Percentiles rank a stretch among this genome's conserved stretches.
phyloP scores from a whole-genome alignment of 2,113 vertebrate genomes.

The Mionectes macconnelli region DNA sequence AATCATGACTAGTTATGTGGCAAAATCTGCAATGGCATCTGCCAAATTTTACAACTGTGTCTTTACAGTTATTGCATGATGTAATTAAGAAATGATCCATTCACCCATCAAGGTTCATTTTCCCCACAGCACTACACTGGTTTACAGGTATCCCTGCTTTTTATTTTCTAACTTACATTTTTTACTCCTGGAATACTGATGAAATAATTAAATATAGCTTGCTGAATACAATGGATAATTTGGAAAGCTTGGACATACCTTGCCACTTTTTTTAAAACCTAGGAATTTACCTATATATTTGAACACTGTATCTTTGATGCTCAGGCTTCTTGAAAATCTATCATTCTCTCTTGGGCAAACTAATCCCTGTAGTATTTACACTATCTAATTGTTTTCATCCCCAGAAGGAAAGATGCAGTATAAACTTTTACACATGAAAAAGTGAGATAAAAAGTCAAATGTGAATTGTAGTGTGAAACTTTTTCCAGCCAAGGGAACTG shows the following conservation, averaged over 20 bases:
- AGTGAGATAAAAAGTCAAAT: not conserved
- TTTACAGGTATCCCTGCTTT: not conserved
- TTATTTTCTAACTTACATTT: not conserved
- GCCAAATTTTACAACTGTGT: not conserved
- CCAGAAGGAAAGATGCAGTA: not conserved
- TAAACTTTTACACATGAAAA: not conserved
- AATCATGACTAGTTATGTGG: not conserved
- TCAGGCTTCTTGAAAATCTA: not conserved
- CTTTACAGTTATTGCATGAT: not conserved
- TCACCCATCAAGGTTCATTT: not conserved
- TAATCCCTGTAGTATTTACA: not conserved
- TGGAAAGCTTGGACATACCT: not conserved
- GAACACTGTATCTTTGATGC: not conserved
- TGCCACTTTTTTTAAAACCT: not conserved
- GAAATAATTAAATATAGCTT: not conserved
- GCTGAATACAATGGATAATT: not conserved
- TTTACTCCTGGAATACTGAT: not conserved
- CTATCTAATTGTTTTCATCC: not conserved
- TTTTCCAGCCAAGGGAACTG: not conserved
- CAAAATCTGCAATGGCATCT: not conserved
- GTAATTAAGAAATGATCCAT: not conserved
- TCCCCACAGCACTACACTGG: not conserved
- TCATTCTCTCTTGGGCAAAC: not conserved
- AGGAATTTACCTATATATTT: not conserved
- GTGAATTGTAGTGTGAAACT: not conserved